A percentile compares a stretch with the other conserved stretches of the same genome.
These are phyloP conservation scores for Lasioglossum villosulum DNA, from an alignment of 2,888 invertebrate genomes.

Conservation along the genomic window DNA sequence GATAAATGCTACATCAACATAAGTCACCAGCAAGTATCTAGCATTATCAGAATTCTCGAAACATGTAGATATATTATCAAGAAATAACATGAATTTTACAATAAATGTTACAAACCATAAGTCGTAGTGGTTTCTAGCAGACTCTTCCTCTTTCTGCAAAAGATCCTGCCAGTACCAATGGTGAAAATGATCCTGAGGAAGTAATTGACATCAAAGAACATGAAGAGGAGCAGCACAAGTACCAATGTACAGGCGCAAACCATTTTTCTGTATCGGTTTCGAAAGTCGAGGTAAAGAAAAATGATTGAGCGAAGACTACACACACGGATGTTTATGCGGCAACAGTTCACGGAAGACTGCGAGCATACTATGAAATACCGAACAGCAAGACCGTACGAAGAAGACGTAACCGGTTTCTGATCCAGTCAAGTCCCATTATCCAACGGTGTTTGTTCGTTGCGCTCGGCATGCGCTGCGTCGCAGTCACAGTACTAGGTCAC, in stretches of 20 bases:
- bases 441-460: not conserved
- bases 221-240: slow-evolving; percentile 87
- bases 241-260: slow-evolving; percentile 71
- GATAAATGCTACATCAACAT: not conserved
- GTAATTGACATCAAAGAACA: slow-evolving; percentile 92
- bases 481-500: slow-evolving; percentile 6
- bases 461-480: not conserved
- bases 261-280: slow-evolving; percentile 63
- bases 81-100: not conserved
- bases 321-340: slow-evolving; percentile 34
- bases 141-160: slow-evolving; percentile 88
- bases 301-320: not conserved
- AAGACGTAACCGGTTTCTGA: slow-evolving; percentile 47
- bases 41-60: not conserved
- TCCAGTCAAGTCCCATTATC: not conserved
- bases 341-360: slow-evolving; percentile 53
- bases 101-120: slow-evolving; percentile 87
- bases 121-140: slow-evolving; percentile 90
- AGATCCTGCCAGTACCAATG: slow-evolving; percentile 89
- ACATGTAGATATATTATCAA: not conserved
- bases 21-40: not conserved
- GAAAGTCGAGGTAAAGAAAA: too few relatives aligned
- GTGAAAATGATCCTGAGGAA: slow-evolving; percentile 90
- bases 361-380: slow-evolving; percentile 34
- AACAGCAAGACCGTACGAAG: not conserved